phyloP scores from a whole-genome alignment of 2,797 vertebrate genomes.

The Nasua narica region DNA sequence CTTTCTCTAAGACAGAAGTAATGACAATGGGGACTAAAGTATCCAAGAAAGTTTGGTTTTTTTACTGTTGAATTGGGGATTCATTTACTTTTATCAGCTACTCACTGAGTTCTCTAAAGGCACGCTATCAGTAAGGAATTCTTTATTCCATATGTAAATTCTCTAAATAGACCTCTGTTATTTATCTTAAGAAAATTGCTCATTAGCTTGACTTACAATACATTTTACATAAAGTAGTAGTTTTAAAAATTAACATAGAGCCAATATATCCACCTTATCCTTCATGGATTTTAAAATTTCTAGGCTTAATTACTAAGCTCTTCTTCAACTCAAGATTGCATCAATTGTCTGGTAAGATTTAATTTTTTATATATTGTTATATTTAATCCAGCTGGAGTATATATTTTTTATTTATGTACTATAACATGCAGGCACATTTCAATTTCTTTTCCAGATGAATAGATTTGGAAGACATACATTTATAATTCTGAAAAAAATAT shows the following conservation, averaged over 20 bases:
- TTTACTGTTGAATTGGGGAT: not conserved
- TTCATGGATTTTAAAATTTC: not conserved
- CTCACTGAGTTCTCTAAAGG: not conserved
- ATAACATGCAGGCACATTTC: not conserved
- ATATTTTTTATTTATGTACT: not conserved
- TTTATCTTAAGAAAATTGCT: not conserved
- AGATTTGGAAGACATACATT: not conserved
- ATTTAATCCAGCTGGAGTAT: not conserved
- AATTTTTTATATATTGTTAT: not conserved
- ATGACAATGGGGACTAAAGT: not conserved
- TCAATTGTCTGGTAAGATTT: not conserved
- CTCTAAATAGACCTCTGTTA: not conserved
- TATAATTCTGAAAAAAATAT: not conserved
- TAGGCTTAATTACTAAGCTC: not conserved
- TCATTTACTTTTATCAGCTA: not conserved
- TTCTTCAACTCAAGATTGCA: not conserved
- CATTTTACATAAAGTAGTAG: not conserved
- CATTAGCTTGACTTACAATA: not conserved
- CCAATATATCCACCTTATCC: not conserved
- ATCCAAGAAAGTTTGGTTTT: not conserved
- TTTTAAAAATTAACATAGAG: not conserved
- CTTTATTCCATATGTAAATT: not conserved
- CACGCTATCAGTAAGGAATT: not conserved
- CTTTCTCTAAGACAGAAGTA: not conserved
- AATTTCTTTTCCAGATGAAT: not conserved